phyloP scores from a whole-genome alignment of 2,797 vertebrate genomes.

The Ctenopoma multispine region DNA sequence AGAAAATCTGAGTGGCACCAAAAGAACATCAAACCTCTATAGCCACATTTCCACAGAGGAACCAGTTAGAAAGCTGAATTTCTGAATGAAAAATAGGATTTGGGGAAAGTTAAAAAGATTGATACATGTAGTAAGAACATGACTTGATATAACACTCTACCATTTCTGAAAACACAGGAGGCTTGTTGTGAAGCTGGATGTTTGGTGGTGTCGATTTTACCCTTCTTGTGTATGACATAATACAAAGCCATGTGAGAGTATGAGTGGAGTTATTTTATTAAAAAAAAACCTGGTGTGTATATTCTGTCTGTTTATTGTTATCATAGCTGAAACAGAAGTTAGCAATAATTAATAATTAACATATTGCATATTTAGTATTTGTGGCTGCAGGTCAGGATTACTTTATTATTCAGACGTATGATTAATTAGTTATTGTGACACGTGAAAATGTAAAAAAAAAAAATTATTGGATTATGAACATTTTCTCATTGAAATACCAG shows the following conservation, averaged over 20 bases:
- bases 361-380: too few relatives aligned
- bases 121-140: slow-evolving; percentile 24
- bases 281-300: slow-evolving; percentile 71
- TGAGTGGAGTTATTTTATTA: slow-evolving; percentile 80
- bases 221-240: slow-evolving; percentile 72
- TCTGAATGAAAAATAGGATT: slow-evolving; percentile 23
- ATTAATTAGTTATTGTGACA: too few relatives aligned
- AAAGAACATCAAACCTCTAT: slow-evolving; percentile 31
- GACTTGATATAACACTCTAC: slow-evolving; percentile 20
- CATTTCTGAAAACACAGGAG: slow-evolving; percentile 38
- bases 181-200: slow-evolving; percentile 60
- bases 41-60: slow-evolving; percentile 12
- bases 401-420: too few relatives aligned
- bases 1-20: slow-evolving; percentile 17
- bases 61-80: slow-evolving; percentile 17
- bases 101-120: background rate
- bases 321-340: background rate
- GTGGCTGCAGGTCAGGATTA: background rate
- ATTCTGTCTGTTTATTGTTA: slow-evolving; percentile 38
- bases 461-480: too few relatives aligned
- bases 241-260: slow-evolving; percentile 67
- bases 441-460: too few relatives aligned
- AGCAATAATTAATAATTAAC: background rate
- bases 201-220: slow-evolving; percentile 61
- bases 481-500: background rate